Base-by-base conservation (phyloP, 1,140 invertebrate species). In the Penaeus japonicus region DNA sequence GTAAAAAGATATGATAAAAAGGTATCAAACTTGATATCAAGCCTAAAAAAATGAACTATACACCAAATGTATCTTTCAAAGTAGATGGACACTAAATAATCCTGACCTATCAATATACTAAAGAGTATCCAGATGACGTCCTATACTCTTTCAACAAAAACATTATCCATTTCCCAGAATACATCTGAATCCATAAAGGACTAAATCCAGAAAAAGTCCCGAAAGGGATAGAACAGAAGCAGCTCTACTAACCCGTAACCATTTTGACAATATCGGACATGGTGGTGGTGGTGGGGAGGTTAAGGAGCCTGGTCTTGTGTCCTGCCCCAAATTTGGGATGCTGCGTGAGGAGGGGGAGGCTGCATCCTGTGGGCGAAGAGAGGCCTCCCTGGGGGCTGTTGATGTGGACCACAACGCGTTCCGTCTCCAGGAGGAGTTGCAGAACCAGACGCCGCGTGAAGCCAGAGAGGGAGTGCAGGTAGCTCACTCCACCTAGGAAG, bases 371-470 rank as follows among this genome's bases (percentile, higher is more conserved):
- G 3, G 89, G 89, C 35, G 84, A 84, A 47, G 85, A 87, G 3
- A 90, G 85, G 27, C 89, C 87, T 92, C 91, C 84, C 65, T 89
- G 89, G 94, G 95, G 24, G 24, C 91, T 91, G 30, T 94, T 95
- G 35, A 96, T 93, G 70, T 95, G 95, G 3, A 97, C 89, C 54
- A 90, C 85, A 22, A 93, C 95, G 17, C 95, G 93, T 59, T 96
- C 94, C 90, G 96, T 96, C 92, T 98, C 97, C 59, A 90, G 54
- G 32, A 90, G 54, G 32, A 90, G 55, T 92, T 98, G 96, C 15
- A 98, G 93, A 81, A 98, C 95, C 39, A 98, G 93, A 85, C 97
- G 94, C 30, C 97, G 94, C 18, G 96, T 96, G 92, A 98, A 98
- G 18, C 97, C 97, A 20, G 96, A 96, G 90, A 98, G 96, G 10